Evolutionary conservation across 2,113 vertebrate genomes (phyloP), one percentile per base, ranked within the genome.

Genomic region (Alligator mississippiensis): DNA sequence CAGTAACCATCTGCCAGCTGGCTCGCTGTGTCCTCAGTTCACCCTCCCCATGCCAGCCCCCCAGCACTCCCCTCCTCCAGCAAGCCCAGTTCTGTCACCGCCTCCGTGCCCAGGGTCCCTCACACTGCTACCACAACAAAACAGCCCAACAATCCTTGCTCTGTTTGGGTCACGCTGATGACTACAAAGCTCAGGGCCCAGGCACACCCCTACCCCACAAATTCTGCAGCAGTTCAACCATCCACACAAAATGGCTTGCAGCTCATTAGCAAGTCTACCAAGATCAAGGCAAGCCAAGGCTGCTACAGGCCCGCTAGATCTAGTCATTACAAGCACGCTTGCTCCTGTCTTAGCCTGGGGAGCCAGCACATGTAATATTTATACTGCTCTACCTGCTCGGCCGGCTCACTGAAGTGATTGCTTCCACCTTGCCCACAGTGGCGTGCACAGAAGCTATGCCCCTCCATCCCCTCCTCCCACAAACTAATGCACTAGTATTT

Each of bases 171-270:
- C 81, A 34, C 22, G 61, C 30, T 1, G 0, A 75, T 64, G 17
- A 38, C 76, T 63, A 0, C 75, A 72, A 21, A 38, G 85, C 68
- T 90, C 91, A 77, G 61, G 62, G 85, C 16, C 89, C 54, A 38
- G 24, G 62, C 3, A 0, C 74, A 59, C 7, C 74, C 34, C 30
- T 4, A 2, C 57, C 0, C 0, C 77, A 57, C 4, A 2, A 7
- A 3, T 18, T 34, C 88, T 2, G 3, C 60, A 16, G 63, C 60
- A 9, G 54, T 30, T 58, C 59, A 78, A 5, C 21, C 34, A 25
- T 80, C 0, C 0, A 27, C 0, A 3, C 14, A 84, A 90, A 79
- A 86, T 0, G 27, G 68, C 34, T 85, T 77, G 58, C 0, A 0
- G 22, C 62, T 84, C 86, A 58, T 82, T 58, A 83, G 58, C 78